Evolutionary conservation across 2,888 invertebrate species (phyloP), one percentile per base, ranked within the genome.

Genomic region (Platycheirus rosarum): DNA sequence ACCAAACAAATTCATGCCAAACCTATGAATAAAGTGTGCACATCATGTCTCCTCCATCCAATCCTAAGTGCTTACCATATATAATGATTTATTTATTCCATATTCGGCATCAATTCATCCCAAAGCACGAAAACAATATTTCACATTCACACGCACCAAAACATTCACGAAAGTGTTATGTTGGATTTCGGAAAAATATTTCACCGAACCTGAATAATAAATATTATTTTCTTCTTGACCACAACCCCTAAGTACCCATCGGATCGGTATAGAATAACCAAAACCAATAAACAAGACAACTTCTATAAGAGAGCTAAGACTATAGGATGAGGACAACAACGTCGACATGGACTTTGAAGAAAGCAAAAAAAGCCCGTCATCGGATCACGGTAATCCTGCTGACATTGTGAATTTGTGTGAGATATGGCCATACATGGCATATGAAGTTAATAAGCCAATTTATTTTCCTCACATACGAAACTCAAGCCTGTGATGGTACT

Each of bases 381-480:
- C 71, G 62, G 63, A 82, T 82, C 77, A 77, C 29, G 29, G 66
- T 80, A 82, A 82, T 77, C 82, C 73, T 57, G 68, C 82, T 82
- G 82, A 71, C 82, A 77, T 82, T 57, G 71, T 62, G 71, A 82
- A 82, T 82, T 80, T 76, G 68, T 63, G 63, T 82, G 55, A 77
- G 62, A 62, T 68, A 77, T 76, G 77, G 71, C 44, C 77, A 82
- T 77, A 73, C 77, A 68, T 57, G 66, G 71, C 82, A 68, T 77
- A 77, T 82, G 73, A 82, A 82, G 71, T 73, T 82, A 82, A 82
- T 82, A 82, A 82, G 73, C 77, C 82, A 82, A 82, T 82, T 82
- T 82, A 73, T 82, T 82, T 82, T 77, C 82, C 68, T 32, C 49
- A 71, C 82, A 63, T 55, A 68, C 23, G 23, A 40, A 14, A 40